phyloP scores from a whole-genome alignment of 2,797 vertebrate genomes.

The Sebastes wilsoni region DNA sequence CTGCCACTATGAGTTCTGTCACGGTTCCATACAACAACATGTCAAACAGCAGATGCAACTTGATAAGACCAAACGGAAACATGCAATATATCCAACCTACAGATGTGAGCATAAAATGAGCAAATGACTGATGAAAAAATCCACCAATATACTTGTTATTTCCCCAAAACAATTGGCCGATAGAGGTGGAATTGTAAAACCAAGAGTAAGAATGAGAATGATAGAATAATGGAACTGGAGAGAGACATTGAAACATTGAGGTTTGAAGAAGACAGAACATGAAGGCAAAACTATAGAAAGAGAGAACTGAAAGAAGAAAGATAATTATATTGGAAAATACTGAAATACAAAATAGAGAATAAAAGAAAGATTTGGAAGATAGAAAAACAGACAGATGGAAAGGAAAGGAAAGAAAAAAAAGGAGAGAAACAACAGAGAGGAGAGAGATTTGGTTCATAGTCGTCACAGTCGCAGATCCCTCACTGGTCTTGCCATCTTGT shows the following conservation, averaged over 20 bases:
- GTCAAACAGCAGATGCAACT: neutral
- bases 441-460: constrained; percentile 27
- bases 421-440: neutral
- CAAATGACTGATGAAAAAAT: neutral
- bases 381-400: constrained; percentile 40
- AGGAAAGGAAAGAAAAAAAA: constrained; percentile 25
- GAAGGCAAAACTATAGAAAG: neutral
- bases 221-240: neutral
- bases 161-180: neutral
- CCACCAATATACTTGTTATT: neutral
- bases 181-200: neutral
- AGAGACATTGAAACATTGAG: neutral
- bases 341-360: neutral
- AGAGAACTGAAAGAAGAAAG: neutral
- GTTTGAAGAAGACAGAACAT: neutral
- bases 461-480: constrained; percentile 38
- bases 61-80: neutral
- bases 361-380: constrained; percentile 19
- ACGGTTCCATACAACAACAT: neutral
- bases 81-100: neutral
- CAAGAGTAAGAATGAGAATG: neutral
- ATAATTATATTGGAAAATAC: neutral
- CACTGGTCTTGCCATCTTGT: constrained; percentile 53
- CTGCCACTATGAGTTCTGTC: neutral
- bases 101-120: neutral